Percentiles rank a stretch among this genome's conserved stretches.
Conservation (phyloP, 2,797 vertebrate genomes). For the Kryptopterus vitreolus region DNA sequence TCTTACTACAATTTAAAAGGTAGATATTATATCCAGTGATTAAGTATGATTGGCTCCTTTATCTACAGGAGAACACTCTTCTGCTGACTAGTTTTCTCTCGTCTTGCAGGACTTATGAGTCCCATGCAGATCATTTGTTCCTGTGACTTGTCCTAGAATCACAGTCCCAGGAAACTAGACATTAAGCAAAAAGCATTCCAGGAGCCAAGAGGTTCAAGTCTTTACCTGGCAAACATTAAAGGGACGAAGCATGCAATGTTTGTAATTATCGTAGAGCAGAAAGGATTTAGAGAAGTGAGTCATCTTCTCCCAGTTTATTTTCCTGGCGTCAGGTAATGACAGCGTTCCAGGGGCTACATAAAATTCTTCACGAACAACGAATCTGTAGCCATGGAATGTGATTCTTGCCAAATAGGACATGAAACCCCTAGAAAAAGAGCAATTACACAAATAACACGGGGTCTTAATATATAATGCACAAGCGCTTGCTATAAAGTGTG, state of each 20-base stretch:
- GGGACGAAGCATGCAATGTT: neutral
- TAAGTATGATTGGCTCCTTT: constrained; percentile 75
- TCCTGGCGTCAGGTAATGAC: constrained; percentile 75
- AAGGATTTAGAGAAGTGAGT: neutral
- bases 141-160: constrained; percentile 81
- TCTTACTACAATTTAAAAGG: constrained; percentile 42
- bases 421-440: constrained; percentile 63
- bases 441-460: neutral
- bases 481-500: neutral
- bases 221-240: neutral
- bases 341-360: constrained; percentile 74
- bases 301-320: neutral
- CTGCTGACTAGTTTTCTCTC: constrained; percentile 75
- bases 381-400: constrained; percentile 74
- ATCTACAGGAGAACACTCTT: constrained; percentile 71
- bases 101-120: constrained; percentile 73
- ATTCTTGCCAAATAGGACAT: constrained; percentile 77
- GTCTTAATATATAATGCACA: neutral
- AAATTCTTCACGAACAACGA: constrained; percentile 77
- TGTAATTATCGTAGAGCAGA: neutral
- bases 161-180: constrained; percentile 73
- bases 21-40: constrained; percentile 78
- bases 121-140: constrained; percentile 66
- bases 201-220: too few relatives aligned
- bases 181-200: neutral